Evolutionary conservation across 2,888 invertebrate genomes (phyloP).

Genomic region (Sinhomidia bicolor): DNA sequence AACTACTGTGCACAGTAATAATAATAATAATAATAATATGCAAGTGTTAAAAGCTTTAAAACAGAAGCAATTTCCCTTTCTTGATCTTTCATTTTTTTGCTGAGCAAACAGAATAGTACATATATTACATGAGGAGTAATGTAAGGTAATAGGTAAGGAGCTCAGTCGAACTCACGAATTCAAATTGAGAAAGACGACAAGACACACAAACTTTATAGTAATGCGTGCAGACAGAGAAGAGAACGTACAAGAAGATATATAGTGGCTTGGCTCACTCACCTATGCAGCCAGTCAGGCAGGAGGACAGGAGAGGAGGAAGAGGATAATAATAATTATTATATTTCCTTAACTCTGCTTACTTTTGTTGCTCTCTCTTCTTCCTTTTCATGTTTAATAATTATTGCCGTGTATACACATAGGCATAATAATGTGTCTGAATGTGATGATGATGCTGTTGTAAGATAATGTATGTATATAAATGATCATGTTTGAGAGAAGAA

Average conservation of each 20-base stretch:
- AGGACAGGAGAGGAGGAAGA: constrained; percentile 18
- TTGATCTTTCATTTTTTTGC: background rate
- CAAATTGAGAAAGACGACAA: constrained; percentile 8
- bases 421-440: background rate
- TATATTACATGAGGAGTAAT: constrained; percentile 22
- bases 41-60: constrained; percentile 25
- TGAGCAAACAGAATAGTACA: constrained; percentile 20
- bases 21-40: background rate
- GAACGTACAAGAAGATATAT: no score
- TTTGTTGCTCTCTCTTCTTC: constrained; percentile 49
- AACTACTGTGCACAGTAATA: background rate
- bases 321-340: constrained; percentile 31
- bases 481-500: background rate
- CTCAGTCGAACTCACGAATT: constrained; percentile 29
- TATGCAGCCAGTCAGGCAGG: background rate
- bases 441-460: background rate
- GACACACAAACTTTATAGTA: background rate
- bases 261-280: no score
- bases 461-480: background rate
- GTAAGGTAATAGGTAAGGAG: constrained; percentile 48
- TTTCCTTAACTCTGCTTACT: constrained; percentile 29
- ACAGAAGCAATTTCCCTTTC: constrained; percentile 50
- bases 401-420: background rate
- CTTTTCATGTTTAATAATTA: constrained; percentile 44
- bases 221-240: background rate